Evolutionary conservation across 2,113 vertebrate species (phyloP), one percentile per base, ranked within the genome.

Genomic region (Pyrgilauda ruficollis): DNA sequence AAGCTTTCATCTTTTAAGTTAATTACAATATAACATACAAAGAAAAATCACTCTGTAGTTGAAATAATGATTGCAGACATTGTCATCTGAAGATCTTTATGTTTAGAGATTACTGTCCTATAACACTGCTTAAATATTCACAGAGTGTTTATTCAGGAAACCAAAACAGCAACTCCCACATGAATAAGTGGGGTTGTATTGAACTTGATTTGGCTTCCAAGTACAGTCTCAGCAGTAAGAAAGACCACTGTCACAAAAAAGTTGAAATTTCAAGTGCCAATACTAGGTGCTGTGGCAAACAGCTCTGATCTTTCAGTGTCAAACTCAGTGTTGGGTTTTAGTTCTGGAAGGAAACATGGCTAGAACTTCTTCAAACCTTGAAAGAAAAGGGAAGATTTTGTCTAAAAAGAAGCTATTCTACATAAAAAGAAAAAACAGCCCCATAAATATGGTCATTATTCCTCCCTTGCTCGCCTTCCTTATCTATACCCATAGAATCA

Each of bases 1-100:
- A 66, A 95, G 96, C 98, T 98, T 98, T 98, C 96, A 98, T 98
- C 98, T 98, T 96, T 97, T 90, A 56, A 72, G 49, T 95, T 97
- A 94, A 94, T 96, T 96, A 87, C 46, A 90, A 59, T 39, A 61
- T 35, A 96, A 79, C 73, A 90, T 44, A 72, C 33, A 94, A 5
- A 77, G 30, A 93, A 52, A 86, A 96, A 93, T 90, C 87, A 94
- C 88, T 87, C 82, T 94, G 41, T 83, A 68, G 89, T 97, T 96
- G 95, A 97, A 92, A 95, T 82, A 91, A 94, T 84, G 47, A 75
- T 83, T 62, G 84, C 47, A 92, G 78, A 84, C 95, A 89, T 62
- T 95, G 70, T 56, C 92, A 97, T 97, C 90, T 95, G 94, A 97
- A 96, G 79, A 94, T 87, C 53, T 93, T 94, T 93, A 90, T 56